These are phyloP conservation scores for Microctonus hyperodae DNA, from an alignment of 2,888 invertebrate species.

Conservation along the genomic window DNA sequence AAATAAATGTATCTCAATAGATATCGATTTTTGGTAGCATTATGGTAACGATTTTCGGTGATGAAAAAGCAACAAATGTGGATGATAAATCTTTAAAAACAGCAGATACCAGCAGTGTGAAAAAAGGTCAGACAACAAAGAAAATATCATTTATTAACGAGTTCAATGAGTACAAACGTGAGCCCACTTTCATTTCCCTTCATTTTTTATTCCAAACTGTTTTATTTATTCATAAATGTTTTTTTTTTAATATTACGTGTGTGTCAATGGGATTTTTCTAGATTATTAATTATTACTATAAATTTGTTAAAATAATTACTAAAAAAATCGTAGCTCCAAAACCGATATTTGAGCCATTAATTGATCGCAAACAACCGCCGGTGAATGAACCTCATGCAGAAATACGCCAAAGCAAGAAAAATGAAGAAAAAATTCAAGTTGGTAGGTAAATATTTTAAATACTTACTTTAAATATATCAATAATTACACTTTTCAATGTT, in stretches of 20 bases:
- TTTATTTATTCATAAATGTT: neutral
- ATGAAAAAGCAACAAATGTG: slow-evolving; percentile 14
- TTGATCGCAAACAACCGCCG: slow-evolving; percentile 49
- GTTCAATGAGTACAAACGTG: slow-evolving; percentile 54
- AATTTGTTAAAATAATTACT: slow-evolving; percentile 5
- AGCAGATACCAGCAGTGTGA: slow-evolving; percentile 28
- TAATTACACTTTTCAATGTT: neutral
- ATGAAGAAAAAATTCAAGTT: slow-evolving; percentile 56
- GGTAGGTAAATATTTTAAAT: slow-evolving; percentile 49
- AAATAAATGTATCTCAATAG: neutral
- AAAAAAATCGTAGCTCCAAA: slow-evolving; percentile 54
- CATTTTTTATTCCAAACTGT: neutral
- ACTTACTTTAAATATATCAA: neutral
- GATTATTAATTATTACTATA: neutral
- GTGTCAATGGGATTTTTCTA: no score
- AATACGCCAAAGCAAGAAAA: slow-evolving; percentile 63
- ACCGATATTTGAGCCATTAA: slow-evolving; percentile 56
- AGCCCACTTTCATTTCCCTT: slow-evolving; percentile 41
- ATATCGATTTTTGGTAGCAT: slow-evolving; percentile 44
- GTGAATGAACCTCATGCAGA: slow-evolving; percentile 60
- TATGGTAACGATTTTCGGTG: slow-evolving; percentile 45
- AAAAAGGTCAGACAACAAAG: slow-evolving; percentile 49
- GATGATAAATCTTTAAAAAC: slow-evolving; percentile 15
- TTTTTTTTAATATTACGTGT: no score
- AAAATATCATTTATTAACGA: neutral